Conservation (phyloP, 2,797 vertebrate genomes). For the Halcyon chelicuti region DNA sequence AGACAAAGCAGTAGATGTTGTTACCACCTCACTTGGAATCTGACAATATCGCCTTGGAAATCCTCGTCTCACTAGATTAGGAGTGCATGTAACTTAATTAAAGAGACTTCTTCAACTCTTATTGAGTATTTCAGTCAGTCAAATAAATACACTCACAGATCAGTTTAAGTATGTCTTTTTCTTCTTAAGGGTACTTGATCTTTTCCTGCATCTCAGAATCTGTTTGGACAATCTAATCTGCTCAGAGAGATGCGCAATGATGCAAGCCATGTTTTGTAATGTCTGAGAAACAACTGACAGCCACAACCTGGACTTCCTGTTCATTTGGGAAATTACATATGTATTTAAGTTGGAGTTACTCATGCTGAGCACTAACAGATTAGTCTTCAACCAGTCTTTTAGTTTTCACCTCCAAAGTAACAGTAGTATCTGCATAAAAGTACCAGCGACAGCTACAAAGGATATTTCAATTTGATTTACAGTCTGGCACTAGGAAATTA, state of each 20-base stretch:
- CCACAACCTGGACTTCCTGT: not conserved
- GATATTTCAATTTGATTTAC: not conserved
- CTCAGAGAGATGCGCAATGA: not conserved
- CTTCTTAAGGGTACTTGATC: not conserved
- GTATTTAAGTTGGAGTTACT: not conserved
- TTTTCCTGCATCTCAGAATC: not conserved
- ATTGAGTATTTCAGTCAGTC: conserved; percentile 33
- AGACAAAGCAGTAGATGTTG: not conserved
- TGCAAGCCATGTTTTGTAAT: not conserved
- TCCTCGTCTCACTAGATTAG: not conserved
- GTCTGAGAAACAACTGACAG: not conserved
- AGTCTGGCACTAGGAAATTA: not conserved
- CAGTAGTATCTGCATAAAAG: accelerated
- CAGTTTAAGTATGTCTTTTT: not conserved
- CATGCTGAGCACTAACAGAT: not conserved
- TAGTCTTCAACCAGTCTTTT: not conserved
- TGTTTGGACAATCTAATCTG: not conserved
- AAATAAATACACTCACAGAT: conserved; percentile 10
- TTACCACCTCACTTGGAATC: not conserved
- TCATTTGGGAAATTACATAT: not conserved
- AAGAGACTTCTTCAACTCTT: conserved; percentile 2
- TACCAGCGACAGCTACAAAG: not conserved
- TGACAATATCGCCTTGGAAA: not conserved
- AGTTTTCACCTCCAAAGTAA: not conserved
- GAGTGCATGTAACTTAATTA: not conserved